Base-by-base conservation (phyloP, 2,888 invertebrate genomes). In the Plebejus melissa region DNA sequence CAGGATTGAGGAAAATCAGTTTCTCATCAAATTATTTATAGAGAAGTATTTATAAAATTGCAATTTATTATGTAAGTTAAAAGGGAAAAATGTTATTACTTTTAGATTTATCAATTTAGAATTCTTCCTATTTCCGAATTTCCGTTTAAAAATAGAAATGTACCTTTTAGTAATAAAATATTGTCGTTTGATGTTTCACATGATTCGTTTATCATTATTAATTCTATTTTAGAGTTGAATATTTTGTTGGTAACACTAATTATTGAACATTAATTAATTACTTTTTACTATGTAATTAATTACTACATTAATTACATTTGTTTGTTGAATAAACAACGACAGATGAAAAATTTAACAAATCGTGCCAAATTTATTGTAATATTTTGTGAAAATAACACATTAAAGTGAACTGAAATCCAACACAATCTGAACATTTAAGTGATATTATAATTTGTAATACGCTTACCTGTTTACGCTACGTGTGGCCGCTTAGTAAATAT, bases 381-480 rank as follows among this genome's bases (percentile, higher is more conserved):
- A 0, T 13, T 50, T 50, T 50, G 0, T 13, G 13, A 50, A 50
- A 50, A 50, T 3, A n/a, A 57, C 6, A 16, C n/a, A 57, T 9
- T 65, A 2, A 32, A 65, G 13, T 65, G 0, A 65, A 36, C 16
- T 32, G 1, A 65, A 65, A 65, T 65, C 1, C 13, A 65, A 2
- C 5, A 13, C 4, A 13, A 65, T 32, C 13, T 65, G 28, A 13
- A 16, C 32, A 65, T 65, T 32, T 6, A 36, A 13, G 65, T 32
- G 13, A 65, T 36, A 65, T 16, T 65, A 13, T 13, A 65, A 36
- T 22, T 60, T 58, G 22, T n/a, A 74, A 60, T 74, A 60, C 22
- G 38, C 75, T 75, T 70, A 75, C 75, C 75, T 75, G 75, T 58
- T 75, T 69, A 75, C 50, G 54, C 41, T 28, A 50, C 50, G 65